These are phyloP conservation scores for Diachrysia chrysitis DNA, from an alignment of 2,888 invertebrate genomes.

Conservation along the genomic window DNA sequence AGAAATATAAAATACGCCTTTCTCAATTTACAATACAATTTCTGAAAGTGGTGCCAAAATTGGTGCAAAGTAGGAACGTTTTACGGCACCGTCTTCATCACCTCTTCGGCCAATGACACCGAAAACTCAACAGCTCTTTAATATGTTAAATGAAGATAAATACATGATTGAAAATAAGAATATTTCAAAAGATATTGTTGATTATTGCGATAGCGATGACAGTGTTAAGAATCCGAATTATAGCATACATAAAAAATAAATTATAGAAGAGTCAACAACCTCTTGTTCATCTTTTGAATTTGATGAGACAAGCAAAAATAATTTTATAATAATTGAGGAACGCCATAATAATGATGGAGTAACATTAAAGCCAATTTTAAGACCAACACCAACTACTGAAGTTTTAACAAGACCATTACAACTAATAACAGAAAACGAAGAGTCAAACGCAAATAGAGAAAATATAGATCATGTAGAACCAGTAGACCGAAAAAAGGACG, in stretches of 20 bases:
- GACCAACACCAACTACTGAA: too few species aligned
- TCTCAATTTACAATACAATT: too few species aligned
- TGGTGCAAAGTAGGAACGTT: too few species aligned
- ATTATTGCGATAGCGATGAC: conserved; percentile 27
- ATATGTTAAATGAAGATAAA: conserved; percentile 25
- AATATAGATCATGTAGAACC: conserved; percentile 15
- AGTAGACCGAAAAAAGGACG: conserved; percentile 33
- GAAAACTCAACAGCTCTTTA: conserved; percentile 26
- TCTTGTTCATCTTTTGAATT: conserved; percentile 26
- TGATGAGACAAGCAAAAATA: too few species aligned
- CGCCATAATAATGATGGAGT: too few species aligned
- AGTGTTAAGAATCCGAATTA: conserved; percentile 23
- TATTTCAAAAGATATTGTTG: conserved; percentile 22
- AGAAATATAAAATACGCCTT: too few species aligned
- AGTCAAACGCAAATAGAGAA: conserved; percentile 10
- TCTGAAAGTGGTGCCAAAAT: too few species aligned
- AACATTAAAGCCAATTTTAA: too few species aligned
- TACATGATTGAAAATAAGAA: conserved; percentile 23
- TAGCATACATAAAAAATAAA: conserved; percentile 14
- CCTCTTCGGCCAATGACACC: conserved; percentile 28
- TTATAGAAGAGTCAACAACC: conserved; percentile 29
- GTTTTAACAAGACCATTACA: too few species aligned
- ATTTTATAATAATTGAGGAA: too few species aligned
- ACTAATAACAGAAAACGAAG: conserved; percentile 11
- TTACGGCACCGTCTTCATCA: conserved; percentile 20